phyloP scores from a whole-genome alignment of 2,113 vertebrate species.

The Poicephalus meyeri region DNA sequence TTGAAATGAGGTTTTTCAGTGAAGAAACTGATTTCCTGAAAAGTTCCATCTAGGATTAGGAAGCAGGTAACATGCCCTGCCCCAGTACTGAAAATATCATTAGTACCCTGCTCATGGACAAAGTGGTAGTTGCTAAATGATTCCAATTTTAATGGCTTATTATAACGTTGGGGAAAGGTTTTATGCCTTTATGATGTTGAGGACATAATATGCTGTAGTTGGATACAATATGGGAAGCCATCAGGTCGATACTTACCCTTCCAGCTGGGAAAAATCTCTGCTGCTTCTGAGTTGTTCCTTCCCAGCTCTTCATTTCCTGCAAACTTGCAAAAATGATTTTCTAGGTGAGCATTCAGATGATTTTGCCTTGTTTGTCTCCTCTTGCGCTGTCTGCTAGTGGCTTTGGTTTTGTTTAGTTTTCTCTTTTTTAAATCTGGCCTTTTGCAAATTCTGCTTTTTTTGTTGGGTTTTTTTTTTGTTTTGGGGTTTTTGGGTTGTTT shows the following conservation, averaged over 20 bases:
- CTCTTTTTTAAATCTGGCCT: conserved; percentile 70
- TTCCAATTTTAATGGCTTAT: background rate
- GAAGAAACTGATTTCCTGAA: background rate
- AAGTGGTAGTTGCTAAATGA: background rate
- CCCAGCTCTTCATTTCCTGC: background rate
- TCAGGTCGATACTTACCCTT: background rate
- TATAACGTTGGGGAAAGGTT: background rate
- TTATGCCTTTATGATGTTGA: background rate
- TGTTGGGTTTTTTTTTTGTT: too few species aligned
- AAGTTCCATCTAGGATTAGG: background rate
- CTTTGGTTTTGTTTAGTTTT: conserved; percentile 54
- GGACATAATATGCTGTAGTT: background rate
- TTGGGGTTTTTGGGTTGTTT: background rate
- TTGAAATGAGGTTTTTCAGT: background rate
- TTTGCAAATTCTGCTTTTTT: conserved; percentile 77
- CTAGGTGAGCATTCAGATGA: background rate
- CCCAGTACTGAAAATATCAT: background rate
- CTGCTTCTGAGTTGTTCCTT: background rate
- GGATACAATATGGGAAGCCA: background rate
- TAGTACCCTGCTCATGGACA: background rate
- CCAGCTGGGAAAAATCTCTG: background rate
- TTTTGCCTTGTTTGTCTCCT: conserved; percentile 14
- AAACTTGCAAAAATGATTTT: background rate
- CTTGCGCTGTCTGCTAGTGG: conserved; percentile 27
- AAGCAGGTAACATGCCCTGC: background rate